Base-by-base conservation (phyloP, 2,113 vertebrate species). In the Platanista minor region DNA sequence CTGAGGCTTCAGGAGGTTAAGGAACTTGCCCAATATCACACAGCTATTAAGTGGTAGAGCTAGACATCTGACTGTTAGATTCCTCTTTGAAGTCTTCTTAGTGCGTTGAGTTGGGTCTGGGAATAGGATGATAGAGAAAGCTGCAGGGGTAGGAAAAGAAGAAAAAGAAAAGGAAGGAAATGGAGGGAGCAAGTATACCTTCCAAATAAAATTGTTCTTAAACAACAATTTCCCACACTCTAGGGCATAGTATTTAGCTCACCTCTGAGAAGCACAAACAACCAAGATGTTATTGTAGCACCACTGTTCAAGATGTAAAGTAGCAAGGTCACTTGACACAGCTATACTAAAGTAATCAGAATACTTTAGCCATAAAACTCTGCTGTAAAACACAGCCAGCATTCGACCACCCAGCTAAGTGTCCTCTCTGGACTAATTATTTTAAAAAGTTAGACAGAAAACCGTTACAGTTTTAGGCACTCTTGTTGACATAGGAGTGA, bases 381-480 rank as follows among this genome's bases (percentile, higher is more conserved):
- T 82, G 33, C 75, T n/a, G 3, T 96, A 97, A 97, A 98, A 67
- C 75, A 89, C 77, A 87, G 61, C 43, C 90, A 91, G 69, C 39
- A 18, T 0, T 89, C 10, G 12, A 96, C 72, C 72, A 81, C 75
- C 29, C 66, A 74, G 67, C 57, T 86, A 86, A 91, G 88, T 93
- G 96, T 96, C 96, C 97, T 97, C 90, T 2, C 39, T 93, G 71
- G 74, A 87, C 90, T 98, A 93, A 94, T 96, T 97, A 77, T 83
- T 97, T 90, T 96, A 90, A 93, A 97, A 66, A 97, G 95, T 88
- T 90, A 97, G 96, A 94, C 89, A 96, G 94, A 96, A 96, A 97
- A 49, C 66, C 25, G 0, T 91, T 64, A 81, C 69, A 89, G 11
- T 82, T 94, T 96, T 96, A 61, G 87, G 69, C 46, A 75, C 59